phyloP scores from a whole-genome alignment of 2,888 invertebrate species.

The Urechis unicinctus region DNA sequence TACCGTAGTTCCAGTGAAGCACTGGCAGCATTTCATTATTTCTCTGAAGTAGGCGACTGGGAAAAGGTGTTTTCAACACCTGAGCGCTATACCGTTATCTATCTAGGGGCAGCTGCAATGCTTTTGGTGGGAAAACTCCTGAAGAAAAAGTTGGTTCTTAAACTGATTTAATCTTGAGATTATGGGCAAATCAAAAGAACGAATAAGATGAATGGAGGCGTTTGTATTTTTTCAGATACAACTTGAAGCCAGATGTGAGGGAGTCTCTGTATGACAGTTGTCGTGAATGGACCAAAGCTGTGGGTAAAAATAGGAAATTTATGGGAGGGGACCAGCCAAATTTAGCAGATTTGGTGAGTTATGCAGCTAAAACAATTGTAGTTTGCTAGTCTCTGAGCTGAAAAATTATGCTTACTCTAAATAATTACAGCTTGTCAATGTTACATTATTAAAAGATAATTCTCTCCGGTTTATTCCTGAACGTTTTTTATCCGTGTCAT shows the following conservation, averaged over 20 bases:
- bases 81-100: constrained; percentile 81
- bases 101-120: constrained; percentile 90
- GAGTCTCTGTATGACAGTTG: constrained; percentile 84
- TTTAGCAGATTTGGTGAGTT: constrained; percentile 71
- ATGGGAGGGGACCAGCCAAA: constrained; percentile 82
- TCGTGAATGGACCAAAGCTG: constrained; percentile 65
- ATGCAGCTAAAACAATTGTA: too few relatives aligned
- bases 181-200: not conserved
- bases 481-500: constrained; percentile 10
- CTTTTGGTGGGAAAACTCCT: constrained; percentile 75
- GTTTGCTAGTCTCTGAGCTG: not conserved
- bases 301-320: constrained; percentile 65
- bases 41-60: constrained; percentile 89
- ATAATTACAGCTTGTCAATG: too few relatives aligned
- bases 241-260: constrained; percentile 80
- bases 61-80: constrained; percentile 76
- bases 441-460: too few relatives aligned
- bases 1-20: constrained; percentile 82
- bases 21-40: constrained; percentile 73
- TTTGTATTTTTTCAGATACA: constrained; percentile 61
- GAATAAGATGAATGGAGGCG: too few relatives aligned
- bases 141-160: constrained; percentile 63
- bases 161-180: not conserved
- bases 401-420: too few relatives aligned
- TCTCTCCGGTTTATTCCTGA: too few relatives aligned